Evolutionary conservation across 2,888 invertebrate genomes (phyloP).

Genomic region (Trichogramma evanescens): DNA sequence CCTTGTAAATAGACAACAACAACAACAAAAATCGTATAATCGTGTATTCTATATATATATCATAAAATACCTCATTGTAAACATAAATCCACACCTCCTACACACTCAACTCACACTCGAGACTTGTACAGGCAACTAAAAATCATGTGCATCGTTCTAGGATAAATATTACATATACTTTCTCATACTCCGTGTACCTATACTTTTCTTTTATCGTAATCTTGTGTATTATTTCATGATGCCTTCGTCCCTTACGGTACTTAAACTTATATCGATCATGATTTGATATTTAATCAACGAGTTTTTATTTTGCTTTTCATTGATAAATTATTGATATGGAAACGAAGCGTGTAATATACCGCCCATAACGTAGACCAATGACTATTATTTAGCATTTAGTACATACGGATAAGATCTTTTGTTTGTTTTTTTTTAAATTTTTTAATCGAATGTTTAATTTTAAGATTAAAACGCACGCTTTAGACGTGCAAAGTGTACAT

Average conservation of each 20-base stretch:
- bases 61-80: not conserved
- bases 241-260: too few species aligned
- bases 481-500: too few species aligned
- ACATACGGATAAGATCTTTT: conserved; percentile 8
- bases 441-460: too few species aligned
- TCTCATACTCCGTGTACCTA: not conserved
- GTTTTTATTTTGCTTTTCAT: not conserved
- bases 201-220: too few species aligned
- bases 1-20: conserved; percentile 14
- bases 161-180: not conserved
- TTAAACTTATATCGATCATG: too few species aligned
- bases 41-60: not conserved
- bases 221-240: too few species aligned
- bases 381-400: conserved; percentile 38
- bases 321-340: not conserved
- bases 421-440: conserved; percentile 3
- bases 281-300: too few species aligned
- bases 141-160: not conserved
- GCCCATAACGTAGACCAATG: conserved; percentile 39
- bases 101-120: not conserved
- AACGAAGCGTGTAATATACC: not conserved
- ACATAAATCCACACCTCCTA: conserved; percentile 1
- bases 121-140: conserved; percentile 21
- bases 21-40: conserved; percentile 1
- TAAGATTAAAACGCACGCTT: too few species aligned